Conservation (phyloP, 1,140 invertebrate species). For the Solen grandis region DNA sequence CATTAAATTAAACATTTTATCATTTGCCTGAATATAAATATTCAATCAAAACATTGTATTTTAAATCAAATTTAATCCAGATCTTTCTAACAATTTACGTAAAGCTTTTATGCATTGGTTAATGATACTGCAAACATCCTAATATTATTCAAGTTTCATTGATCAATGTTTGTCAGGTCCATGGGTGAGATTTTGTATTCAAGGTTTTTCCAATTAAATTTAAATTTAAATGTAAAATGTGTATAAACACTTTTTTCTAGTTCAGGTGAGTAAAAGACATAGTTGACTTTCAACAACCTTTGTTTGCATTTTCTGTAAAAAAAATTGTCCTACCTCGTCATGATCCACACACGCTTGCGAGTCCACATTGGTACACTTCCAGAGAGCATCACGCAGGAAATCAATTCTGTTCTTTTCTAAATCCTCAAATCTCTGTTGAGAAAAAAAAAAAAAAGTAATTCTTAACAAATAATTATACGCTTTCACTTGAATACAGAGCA, state of each 20-base stretch:
- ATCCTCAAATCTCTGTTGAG: slow-evolving; percentile 21
- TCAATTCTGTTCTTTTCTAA: slow-evolving; percentile 37
- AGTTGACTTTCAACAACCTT: too few relatives aligned
- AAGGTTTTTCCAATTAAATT: background rate
- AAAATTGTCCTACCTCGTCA: slow-evolving; percentile 18
- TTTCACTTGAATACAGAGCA: background rate
- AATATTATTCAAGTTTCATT: background rate
- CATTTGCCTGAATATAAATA: background rate
- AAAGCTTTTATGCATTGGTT: too few relatives aligned
- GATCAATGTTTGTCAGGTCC: background rate
- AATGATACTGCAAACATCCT: too few relatives aligned
- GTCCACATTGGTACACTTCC: slow-evolving; percentile 39
- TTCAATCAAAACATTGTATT: background rate
- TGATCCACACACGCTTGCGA: slow-evolving; percentile 18
- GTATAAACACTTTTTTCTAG: background rate
- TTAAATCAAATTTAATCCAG: too few relatives aligned
- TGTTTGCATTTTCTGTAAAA: too few relatives aligned
- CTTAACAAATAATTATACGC: too few relatives aligned
- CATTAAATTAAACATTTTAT: background rate
- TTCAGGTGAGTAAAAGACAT: too few relatives aligned
- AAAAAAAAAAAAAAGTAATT: too few relatives aligned
- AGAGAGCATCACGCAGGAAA: slow-evolving; percentile 21
- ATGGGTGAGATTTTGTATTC: background rate
- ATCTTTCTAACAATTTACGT: too few relatives aligned
- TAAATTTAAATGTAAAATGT: background rate